Conservation (phyloP, 2,888 invertebrate genomes). For the Drosophila nr. medialis region DNA sequence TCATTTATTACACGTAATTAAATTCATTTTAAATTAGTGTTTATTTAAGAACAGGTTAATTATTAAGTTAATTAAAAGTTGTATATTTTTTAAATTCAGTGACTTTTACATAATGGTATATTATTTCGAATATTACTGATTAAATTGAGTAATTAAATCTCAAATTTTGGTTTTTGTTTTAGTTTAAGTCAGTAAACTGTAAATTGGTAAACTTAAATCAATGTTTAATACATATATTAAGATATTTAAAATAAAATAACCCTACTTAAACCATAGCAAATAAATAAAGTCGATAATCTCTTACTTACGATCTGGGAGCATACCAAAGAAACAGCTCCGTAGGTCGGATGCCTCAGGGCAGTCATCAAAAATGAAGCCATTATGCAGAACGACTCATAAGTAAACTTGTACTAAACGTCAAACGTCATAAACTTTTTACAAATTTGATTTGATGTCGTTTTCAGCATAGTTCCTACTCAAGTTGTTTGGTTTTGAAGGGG, state of each 20-base stretch:
- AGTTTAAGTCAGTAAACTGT: background rate
- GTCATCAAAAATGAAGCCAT: constrained; percentile 53
- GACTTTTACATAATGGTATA: background rate
- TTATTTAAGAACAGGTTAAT: background rate
- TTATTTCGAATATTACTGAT: background rate
- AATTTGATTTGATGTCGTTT: constrained; percentile 61
- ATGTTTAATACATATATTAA: background rate
- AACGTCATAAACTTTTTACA: constrained; percentile 47
- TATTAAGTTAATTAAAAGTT: background rate
- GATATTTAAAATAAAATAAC: background rate
- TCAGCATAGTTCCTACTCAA: constrained; percentile 38
- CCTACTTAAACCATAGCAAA: background rate
- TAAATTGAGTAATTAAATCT: rapidly evolving
- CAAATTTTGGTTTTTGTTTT: background rate
- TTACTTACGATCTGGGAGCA: background rate
- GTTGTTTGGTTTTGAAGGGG: background rate
- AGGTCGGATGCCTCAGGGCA: constrained; percentile 17
- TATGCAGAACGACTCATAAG: constrained; percentile 32
- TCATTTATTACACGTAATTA: constrained; percentile 22
- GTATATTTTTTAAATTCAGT: background rate
- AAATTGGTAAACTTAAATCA: background rate
- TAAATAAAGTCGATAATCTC: background rate
- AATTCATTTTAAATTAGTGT: background rate
- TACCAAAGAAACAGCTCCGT: constrained; percentile 1
- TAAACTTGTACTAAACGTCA: constrained; percentile 42